Base-by-base conservation (phyloP, 2,797 vertebrate genomes). In the Phataginus tricuspis region DNA sequence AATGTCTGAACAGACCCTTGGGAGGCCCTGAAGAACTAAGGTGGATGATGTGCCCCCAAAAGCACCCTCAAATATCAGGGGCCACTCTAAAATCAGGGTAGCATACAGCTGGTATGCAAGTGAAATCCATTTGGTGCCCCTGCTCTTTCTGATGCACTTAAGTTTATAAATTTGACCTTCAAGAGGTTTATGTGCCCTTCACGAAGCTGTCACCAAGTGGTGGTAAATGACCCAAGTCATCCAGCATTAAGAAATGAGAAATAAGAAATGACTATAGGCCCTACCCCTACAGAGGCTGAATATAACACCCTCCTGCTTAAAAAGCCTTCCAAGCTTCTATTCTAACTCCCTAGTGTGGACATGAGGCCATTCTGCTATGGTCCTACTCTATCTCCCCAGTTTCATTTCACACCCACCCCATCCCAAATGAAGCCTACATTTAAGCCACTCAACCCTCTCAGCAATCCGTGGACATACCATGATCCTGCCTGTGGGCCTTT, bases 121-220 rank as follows among this genome's bases (percentile, higher is more conserved):
- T 23, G 19, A 91, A 75, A 86, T 75, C 25, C n/a, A 29, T 45
- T 19, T 51, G 29, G 64, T 18, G 29, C 37, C 53, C 91, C 37
- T 79, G 37, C 23, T 88, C 34, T 89, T 83, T 53, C 57, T n/a
- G 45, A 31, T 21, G 3, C 3, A 27, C 45, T 87, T 74, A 42
- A 55, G 21, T 87, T 59, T 89, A 34, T 25, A 57, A 57, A 64
- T 34, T 25, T 85, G 53, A 82, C 71, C 51, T 39, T 94, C 29
- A 14, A 42, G 23, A 63, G 45, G 21, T 84, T 72, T 29, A 39
- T 7, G 42, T 88, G 72, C 31, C 29, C 69, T 86, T 61, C 45
- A 18, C 15, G 42, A 95, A 86, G 57, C 5, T 87, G 53, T 95
- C 86, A 94, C 75, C 86, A 90, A 72, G 66, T 84, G 91, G 79